These are phyloP conservation scores for Antechinus flavipes DNA, from an alignment of 2,113 vertebrate genomes.

Conservation along the genomic window DNA sequence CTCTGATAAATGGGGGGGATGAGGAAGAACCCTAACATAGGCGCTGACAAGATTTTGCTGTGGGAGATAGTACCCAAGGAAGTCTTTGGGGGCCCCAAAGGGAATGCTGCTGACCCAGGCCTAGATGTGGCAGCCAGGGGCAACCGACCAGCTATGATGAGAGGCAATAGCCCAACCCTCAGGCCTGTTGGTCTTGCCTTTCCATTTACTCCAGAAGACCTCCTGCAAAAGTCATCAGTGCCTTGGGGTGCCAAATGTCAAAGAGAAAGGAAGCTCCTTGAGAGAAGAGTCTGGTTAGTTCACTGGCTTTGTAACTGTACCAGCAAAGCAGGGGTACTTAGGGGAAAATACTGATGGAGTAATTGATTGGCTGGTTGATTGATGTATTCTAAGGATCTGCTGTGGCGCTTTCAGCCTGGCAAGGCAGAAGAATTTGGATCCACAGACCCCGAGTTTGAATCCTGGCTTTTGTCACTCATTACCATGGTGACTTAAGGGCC, in stretches of 20 bases:
- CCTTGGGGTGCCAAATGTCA: neutral
- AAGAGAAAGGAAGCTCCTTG: neutral
- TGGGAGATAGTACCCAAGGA: neutral
- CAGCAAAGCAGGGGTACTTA: neutral
- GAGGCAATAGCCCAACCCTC: neutral
- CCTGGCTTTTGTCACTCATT: neutral
- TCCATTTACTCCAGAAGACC: neutral
- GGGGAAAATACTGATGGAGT: neutral
- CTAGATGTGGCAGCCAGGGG: no score
- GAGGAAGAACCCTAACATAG: neutral
- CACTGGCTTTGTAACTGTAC: neutral
- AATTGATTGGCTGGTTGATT: no score
- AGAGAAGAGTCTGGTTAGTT: neutral
- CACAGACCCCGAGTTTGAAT: neutral
- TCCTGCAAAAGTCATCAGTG: neutral
- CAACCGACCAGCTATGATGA: neutral
- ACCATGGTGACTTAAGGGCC: neutral
- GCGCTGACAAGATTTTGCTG: neutral
- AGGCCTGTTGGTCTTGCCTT: neutral
- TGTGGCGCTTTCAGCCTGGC: no score
- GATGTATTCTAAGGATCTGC: no score
- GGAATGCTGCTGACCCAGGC: neutral
- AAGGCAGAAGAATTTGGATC: neutral
- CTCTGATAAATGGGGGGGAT: neutral
- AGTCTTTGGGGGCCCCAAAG: no score